Percentiles rank a stretch among this genome's conserved stretches.
Conservation (phyloP, 2,888 invertebrate genomes). For the Cyrtodaria siliqua region DNA sequence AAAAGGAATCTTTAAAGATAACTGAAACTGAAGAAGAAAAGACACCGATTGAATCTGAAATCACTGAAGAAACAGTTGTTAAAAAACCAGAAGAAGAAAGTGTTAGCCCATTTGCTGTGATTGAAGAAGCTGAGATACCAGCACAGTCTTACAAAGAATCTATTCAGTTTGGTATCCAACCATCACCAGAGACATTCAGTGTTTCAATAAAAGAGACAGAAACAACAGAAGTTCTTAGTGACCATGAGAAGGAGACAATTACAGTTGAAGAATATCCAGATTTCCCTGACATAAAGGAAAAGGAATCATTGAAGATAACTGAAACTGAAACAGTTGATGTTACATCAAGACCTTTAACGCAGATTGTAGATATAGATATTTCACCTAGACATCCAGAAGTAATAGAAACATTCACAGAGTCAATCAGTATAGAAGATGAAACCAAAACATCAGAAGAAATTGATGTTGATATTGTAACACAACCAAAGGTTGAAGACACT, state of each 20-base stretch:
- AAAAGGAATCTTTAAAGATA: constrained; percentile 2
- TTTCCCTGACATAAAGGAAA: constrained; percentile 6
- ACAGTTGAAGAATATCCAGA: constrained; percentile 27
- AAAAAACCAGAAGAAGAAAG: background rate
- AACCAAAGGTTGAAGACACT: background rate
- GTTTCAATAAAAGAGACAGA: constrained; percentile 8
- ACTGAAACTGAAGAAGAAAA: background rate
- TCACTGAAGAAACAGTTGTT: background rate
- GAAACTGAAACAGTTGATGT: background rate
- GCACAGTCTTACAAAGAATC: background rate
- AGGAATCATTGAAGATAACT: constrained; percentile 1
- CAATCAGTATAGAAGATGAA: constrained; percentile 3
- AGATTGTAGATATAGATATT: constrained; percentile 18
- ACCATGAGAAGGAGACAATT: constrained; percentile 2
- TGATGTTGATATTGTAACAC: background rate
- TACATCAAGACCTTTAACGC: too few relatives aligned
- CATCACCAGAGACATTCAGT: background rate
- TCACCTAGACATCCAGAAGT: constrained; percentile 6
- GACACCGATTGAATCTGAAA: background rate
- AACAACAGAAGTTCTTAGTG: constrained; percentile 10
- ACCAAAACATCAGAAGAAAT: background rate
- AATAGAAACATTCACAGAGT: constrained; percentile 2
- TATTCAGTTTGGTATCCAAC: background rate
- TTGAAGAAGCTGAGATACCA: constrained; percentile 1
- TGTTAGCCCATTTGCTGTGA: background rate